A percentile compares a stretch with the other conserved stretches of the same genome.
Conservation (phyloP, 2,113 vertebrate species). For the Labrus mixtus region DNA sequence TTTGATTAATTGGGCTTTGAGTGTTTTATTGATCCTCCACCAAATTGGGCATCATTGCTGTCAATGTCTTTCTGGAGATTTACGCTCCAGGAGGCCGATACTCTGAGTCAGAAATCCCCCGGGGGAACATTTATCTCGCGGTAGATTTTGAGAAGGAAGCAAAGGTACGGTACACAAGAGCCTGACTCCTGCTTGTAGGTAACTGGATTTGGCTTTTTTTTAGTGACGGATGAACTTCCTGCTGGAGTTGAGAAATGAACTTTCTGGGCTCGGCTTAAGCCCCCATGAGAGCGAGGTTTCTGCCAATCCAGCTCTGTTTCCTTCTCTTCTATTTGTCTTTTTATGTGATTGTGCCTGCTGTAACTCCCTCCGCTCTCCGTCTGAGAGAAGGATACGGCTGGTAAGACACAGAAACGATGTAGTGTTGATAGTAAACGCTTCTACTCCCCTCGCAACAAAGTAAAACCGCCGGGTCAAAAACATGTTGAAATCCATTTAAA, state of each 20-base stretch:
- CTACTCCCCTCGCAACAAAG: slow-evolving; percentile 37
- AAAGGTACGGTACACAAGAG: not conserved
- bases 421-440: slow-evolving; percentile 56
- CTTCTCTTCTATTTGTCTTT: slow-evolving; percentile 23
- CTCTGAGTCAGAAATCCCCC: not conserved
- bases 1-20: slow-evolving; percentile 17
- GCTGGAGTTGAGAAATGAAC: slow-evolving; percentile 36
- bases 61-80: not conserved
- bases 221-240: slow-evolving; percentile 32
- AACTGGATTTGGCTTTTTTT: slow-evolving; percentile 15
- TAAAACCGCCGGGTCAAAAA: slow-evolving; percentile 55
- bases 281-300: not conserved
- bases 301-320: slow-evolving; percentile 2
- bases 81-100: not conserved
- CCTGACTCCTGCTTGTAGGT: slow-evolving; percentile 1
- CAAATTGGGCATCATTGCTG: not conserved
- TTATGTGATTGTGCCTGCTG: slow-evolving; percentile 29
- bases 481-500: slow-evolving; percentile 56
- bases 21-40: slow-evolving; percentile 7
- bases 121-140: slow-evolving; percentile 3
- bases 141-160: not conserved
- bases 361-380: slow-evolving; percentile 29
- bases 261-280: slow-evolving; percentile 10
- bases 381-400: slow-evolving; percentile 41
- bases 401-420: slow-evolving; percentile 48